Percentiles rank a stretch among this genome's conserved stretches.
phyloP scores from a whole-genome alignment of 2,888 invertebrate species.

The Melieria crassipennis region DNA sequence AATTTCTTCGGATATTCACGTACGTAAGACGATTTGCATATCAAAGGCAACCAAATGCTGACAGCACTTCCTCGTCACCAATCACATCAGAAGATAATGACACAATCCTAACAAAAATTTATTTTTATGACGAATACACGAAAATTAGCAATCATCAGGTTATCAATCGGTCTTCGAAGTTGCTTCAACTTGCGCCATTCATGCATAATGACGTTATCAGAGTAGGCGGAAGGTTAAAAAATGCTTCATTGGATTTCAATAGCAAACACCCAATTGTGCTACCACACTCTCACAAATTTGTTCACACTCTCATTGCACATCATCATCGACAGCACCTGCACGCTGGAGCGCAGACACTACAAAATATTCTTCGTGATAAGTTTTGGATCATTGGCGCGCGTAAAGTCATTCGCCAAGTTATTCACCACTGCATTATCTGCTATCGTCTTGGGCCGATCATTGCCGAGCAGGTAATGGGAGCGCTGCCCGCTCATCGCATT shows the following conservation, averaged over 20 bases:
- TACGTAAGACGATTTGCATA: no score
- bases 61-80: no score
- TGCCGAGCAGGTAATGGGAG: conserved; percentile 30
- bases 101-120: no score
- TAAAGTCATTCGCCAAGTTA: conserved; percentile 9
- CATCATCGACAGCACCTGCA: conserved; percentile 27
- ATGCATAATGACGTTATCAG: conserved; percentile 7
- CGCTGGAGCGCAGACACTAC: conserved; percentile 22
- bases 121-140: no score
- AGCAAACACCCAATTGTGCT: conserved; percentile 23
- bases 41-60: no score
- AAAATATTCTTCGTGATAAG: conserved; percentile 32
- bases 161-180: no score
- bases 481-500: conserved; percentile 17
- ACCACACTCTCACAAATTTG: conserved; percentile 14
- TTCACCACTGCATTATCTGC: conserved; percentile 33
- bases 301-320: conserved; percentile 14
- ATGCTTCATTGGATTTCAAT: conserved; percentile 16
- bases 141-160: no score
- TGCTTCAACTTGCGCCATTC: conserved; percentile 11
- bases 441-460: conserved; percentile 27
- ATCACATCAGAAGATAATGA: no score
- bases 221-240: conserved; percentile 19
- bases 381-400: conserved; percentile 33
- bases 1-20: no score